Evolutionary conservation across 1,140 invertebrate species (phyloP), one percentile per base, ranked within the genome.

Genomic region (Apis laboriosa): DNA sequence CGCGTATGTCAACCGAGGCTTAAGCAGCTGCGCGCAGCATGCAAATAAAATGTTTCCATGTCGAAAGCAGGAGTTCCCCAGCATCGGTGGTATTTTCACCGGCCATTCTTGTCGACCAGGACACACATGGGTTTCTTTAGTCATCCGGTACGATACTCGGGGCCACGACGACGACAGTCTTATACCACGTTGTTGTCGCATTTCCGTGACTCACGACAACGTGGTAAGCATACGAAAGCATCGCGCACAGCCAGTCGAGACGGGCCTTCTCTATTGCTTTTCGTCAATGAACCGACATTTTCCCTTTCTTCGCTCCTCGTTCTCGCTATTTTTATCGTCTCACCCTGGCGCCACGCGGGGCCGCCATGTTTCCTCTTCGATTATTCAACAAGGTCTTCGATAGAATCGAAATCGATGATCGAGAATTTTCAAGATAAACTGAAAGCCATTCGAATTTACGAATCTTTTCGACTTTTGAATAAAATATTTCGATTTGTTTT

Each of bases 201-300:
- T 70, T 56, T 17, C 24, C 24, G 49, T 76, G 74, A 76, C 15
- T 76, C 74, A 76, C 34, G 12, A 60, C 58, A 63, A 64, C 74
- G 74, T 63, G 74, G 74, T 28, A 5, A 49, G 74, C 74, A 63
- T 76, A 53, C 74, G 21, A 49, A 76, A 19, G 12, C 49, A 9
- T 21, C 34, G 8, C 34, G 2, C 34, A 19, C 66, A 19, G 55
- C 56, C 67, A 79, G 55, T 79, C 56, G 77, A 79, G 68, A 71
- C 71, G 24, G 34, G 28, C 12, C 28, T 55, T 11, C 34, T 19
- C 68, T 72, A 75, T 80, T 73, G 80, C 82, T 84, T 86, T 88
- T 86, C 82, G 73, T 88, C 81, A 88, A 88, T 88, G 84, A 86
- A 86, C 77, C 68, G 64, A 76, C 75, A 51, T 63, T 55, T 77